These are phyloP conservation scores for Orthonevra nobilis DNA, from an alignment of 2,888 invertebrate species.

Conservation along the genomic window DNA sequence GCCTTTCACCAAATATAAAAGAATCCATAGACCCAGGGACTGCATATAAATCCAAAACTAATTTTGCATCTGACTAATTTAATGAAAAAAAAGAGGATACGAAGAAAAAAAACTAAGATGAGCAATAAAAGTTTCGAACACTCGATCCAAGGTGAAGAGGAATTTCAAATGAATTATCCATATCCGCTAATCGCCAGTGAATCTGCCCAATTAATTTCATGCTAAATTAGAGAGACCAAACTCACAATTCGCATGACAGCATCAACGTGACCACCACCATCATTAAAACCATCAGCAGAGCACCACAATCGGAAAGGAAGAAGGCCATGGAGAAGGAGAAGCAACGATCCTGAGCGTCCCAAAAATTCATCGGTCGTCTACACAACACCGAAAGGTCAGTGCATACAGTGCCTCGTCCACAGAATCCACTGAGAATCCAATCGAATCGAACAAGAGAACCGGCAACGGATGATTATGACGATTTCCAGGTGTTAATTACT, in stretches of 20 bases:
- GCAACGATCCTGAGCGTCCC: constrained; percentile 2
- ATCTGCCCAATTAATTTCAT: constrained; percentile 70
- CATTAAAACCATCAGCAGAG: background rate
- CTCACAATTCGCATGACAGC: constrained; percentile 68
- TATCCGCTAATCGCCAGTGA: constrained; percentile 67
- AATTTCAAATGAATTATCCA: constrained; percentile 53
- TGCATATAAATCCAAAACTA: too few relatives aligned
- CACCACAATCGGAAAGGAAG: background rate
- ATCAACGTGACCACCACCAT: constrained; percentile 52
- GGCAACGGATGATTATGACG: constrained; percentile 66
- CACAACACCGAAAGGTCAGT: too few relatives aligned
- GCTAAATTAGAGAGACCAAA: constrained; percentile 68
- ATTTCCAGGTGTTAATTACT: constrained; percentile 73
- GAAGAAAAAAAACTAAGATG: background rate
- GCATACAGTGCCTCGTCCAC: too few relatives aligned
- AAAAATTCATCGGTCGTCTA: constrained; percentile 47
- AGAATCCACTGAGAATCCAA: too few relatives aligned
- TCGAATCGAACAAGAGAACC: constrained; percentile 42
- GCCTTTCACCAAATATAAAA: too few relatives aligned
- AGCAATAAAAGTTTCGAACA: constrained; percentile 28
- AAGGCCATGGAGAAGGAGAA: background rate
- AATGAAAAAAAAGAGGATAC: too few relatives aligned
- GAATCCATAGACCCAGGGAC: too few relatives aligned
- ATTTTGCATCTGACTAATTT: constrained; percentile 46
- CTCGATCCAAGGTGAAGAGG: constrained; percentile 1